Conservation (phyloP, 2,797 vertebrate genomes). For the Gephyroberyx darwinii region DNA sequence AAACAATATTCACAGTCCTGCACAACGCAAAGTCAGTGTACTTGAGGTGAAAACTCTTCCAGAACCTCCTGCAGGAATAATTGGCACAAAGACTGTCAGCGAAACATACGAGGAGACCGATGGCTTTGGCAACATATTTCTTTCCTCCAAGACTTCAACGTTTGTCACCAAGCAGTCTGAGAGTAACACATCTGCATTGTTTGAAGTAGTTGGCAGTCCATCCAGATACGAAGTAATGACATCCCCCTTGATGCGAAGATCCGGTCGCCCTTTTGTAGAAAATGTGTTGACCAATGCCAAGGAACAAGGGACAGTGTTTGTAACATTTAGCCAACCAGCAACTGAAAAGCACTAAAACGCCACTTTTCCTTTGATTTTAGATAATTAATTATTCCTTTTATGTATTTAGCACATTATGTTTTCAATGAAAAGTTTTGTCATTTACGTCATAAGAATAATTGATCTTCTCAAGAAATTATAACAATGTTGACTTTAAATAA, state of each 20-base stretch:
- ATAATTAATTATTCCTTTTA: conserved; percentile 50
- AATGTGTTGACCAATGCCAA: conserved; percentile 71
- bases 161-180: conserved; percentile 87
- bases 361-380: conserved; percentile 34
- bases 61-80: conserved; percentile 76
- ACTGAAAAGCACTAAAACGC: conserved; percentile 62
- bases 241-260: conserved; percentile 77
- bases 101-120: conserved; percentile 89
- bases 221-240: conserved; percentile 78
- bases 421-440: conserved; percentile 45
- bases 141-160: conserved; percentile 84
- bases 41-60: conserved; percentile 85
- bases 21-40: conserved; percentile 80
- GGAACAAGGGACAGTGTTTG: conserved; percentile 78
- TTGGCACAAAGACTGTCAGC: conserved; percentile 83
- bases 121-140: conserved; percentile 84
- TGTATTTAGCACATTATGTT: conserved; percentile 66
- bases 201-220: conserved; percentile 77
- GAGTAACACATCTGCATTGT: conserved; percentile 72
- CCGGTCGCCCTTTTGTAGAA: conserved; percentile 72
- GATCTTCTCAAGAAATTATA: conserved; percentile 39
- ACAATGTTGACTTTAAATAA: conserved; percentile 58
- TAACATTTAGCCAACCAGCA: conserved; percentile 78
- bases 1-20: conserved; percentile 62
- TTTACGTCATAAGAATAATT: conserved; percentile 49